A percentile compares a stretch with the other conserved stretches of the same genome.
These are phyloP conservation scores for Geococcyx californianus DNA, from an alignment of 2,113 vertebrate species.

Conservation along the genomic window DNA sequence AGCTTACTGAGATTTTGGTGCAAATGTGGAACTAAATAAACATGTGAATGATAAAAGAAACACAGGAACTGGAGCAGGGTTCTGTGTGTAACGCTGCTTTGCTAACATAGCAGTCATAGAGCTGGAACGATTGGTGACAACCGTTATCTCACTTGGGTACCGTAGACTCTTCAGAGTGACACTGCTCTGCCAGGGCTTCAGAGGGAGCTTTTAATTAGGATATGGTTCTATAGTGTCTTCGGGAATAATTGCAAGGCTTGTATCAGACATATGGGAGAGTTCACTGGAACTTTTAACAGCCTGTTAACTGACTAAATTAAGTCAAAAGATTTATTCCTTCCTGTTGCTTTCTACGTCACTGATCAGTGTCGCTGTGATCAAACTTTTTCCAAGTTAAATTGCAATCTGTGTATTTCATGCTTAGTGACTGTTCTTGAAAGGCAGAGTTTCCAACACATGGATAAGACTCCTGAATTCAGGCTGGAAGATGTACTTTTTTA, in stretches of 20 bases:
- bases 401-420: background rate
- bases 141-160: background rate
- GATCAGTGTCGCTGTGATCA: background rate
- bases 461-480: background rate
- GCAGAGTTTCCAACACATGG: background rate
- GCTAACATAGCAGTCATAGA: background rate
- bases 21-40: background rate
- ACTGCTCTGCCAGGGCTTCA: background rate
- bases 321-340: background rate
- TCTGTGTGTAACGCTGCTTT: background rate
- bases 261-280: constrained; percentile 38
- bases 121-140: background rate
- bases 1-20: background rate
- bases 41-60: background rate
- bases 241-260: constrained; percentile 24
- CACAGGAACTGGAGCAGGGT: background rate
- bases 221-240: background rate
- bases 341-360: background rate
- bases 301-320: constrained; percentile 26
- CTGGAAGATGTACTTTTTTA: background rate
- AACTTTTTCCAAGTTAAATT: background rate
- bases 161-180: background rate
- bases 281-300: constrained; percentile 28
- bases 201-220: constrained; percentile 49
- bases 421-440: background rate